phyloP scores from a whole-genome alignment of 2,797 vertebrate species.

The Halcyon badia region DNA sequence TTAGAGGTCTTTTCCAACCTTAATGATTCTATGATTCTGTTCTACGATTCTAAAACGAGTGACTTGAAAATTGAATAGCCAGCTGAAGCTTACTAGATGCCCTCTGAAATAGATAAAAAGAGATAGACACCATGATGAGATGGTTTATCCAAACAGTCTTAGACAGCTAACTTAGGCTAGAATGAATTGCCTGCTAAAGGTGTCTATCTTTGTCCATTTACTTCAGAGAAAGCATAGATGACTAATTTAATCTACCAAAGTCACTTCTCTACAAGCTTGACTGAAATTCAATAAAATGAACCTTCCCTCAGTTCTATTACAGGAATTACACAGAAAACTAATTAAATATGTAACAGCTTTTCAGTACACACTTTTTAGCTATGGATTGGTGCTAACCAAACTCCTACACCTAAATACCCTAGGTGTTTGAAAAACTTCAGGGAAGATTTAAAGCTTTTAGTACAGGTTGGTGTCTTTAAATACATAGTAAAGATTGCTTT shows the following conservation, averaged over 20 bases:
- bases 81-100: not conserved
- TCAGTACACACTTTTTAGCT: not conserved
- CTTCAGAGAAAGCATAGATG: not conserved
- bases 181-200: not conserved
- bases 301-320: not conserved
- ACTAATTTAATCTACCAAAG: slow-evolving; percentile 28
- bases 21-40: too few species aligned
- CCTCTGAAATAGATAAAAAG: not conserved
- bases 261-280: not conserved
- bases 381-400: not conserved
- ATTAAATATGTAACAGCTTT: slow-evolving; percentile 15
- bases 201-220: not conserved
- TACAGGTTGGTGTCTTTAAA: not conserved
- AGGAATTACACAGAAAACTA: not conserved
- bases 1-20: too few species aligned
- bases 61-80: not conserved
- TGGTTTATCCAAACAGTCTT: not conserved
- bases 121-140: not conserved
- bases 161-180: not conserved
- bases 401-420: not conserved
- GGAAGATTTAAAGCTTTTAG: not conserved
- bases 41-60: not conserved
- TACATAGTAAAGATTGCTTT: not conserved
- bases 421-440: not conserved
- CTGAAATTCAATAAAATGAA: slow-evolving; percentile 19